These are phyloP conservation scores for Acanthaster planci DNA, from an alignment of 35 echinoderm and acorn worm species.

Conservation along the genomic window DNA sequence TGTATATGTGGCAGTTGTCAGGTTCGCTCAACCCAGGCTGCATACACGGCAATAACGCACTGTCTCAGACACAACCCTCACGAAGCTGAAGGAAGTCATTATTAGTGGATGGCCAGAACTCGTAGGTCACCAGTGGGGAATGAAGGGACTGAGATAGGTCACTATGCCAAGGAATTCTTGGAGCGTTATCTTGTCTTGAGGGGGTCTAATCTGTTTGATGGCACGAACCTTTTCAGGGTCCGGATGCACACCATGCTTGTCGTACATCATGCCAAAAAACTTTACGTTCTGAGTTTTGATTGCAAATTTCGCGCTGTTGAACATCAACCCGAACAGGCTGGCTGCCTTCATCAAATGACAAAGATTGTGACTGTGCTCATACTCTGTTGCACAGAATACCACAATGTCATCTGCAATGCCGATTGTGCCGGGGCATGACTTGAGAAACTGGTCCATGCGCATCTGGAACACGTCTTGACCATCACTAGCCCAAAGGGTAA, in stretches of 20 bases:
- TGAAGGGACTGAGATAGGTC: slow-evolving; percentile 57
- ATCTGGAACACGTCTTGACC: slow-evolving; percentile 1
- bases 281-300: slow-evolving; percentile 21
- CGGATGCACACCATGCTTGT: slow-evolving; percentile 35
- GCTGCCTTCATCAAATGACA: slow-evolving; percentile 37
- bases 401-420: slow-evolving; percentile 59
- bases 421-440: background rate
- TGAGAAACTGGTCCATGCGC: background rate
- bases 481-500: slow-evolving; percentile 15
- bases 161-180: slow-evolving; percentile 63
- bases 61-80: too few relatives aligned
- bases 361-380: slow-evolving; percentile 47
- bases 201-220: background rate
- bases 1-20: too few relatives aligned
- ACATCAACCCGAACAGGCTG: slow-evolving; percentile 35
- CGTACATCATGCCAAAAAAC: slow-evolving; percentile 57
- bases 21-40: too few relatives aligned
- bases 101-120: too few relatives aligned
- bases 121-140: slow-evolving; percentile 45
- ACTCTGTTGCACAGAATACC: slow-evolving; percentile 23
- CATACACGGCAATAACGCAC: too few relatives aligned
- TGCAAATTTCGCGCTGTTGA: slow-evolving; percentile 47
- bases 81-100: too few relatives aligned
- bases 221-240: slow-evolving; percentile 18
- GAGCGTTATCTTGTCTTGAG: background rate